phyloP scores from a whole-genome alignment of 2,888 invertebrate species.

The Sphaeridia pumilis region DNA sequence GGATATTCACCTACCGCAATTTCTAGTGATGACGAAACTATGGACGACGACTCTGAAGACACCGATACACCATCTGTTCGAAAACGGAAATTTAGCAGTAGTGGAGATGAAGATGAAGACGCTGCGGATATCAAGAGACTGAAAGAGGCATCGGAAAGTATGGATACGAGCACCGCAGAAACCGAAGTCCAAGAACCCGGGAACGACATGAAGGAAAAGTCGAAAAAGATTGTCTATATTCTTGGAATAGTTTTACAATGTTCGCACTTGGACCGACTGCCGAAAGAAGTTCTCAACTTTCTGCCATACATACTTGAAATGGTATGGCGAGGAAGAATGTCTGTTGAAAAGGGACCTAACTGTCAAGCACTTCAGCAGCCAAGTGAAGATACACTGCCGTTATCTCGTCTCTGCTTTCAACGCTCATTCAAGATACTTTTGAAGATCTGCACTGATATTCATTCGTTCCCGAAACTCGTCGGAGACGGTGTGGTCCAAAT shows the following conservation, averaged over 20 bases:
- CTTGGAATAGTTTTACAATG: constrained; percentile 8
- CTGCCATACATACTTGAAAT: constrained; percentile 12
- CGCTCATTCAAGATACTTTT: constrained; percentile 9
- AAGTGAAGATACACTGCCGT: constrained; percentile 1
- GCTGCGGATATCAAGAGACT: not conserved
- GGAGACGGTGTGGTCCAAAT: constrained; percentile 7
- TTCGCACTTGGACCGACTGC: constrained; percentile 7
- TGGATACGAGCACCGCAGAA: not conserved
- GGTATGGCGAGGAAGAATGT: constrained; percentile 10
- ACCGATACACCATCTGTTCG: not conserved
- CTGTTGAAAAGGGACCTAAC: constrained; percentile 1
- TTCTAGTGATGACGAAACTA: not conserved
- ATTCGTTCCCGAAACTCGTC: constrained; percentile 3
- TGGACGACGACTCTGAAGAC: not conserved
- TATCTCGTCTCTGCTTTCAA: constrained; percentile 8
- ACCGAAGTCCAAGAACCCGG: too few relatives aligned
- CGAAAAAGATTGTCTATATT: constrained; percentile 8
- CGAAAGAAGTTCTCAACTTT: constrained; percentile 4
- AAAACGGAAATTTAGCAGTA: not conserved
- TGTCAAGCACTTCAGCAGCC: not conserved
- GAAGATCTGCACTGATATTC: constrained; percentile 10
- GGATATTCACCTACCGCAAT: not conserved
- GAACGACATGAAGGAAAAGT: not conserved
- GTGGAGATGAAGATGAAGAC: not conserved
- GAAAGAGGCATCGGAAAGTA: not conserved